These are phyloP conservation scores for Neopipo cinnamomea DNA, from an alignment of 2,113 vertebrate genomes.

Conservation along the genomic window DNA sequence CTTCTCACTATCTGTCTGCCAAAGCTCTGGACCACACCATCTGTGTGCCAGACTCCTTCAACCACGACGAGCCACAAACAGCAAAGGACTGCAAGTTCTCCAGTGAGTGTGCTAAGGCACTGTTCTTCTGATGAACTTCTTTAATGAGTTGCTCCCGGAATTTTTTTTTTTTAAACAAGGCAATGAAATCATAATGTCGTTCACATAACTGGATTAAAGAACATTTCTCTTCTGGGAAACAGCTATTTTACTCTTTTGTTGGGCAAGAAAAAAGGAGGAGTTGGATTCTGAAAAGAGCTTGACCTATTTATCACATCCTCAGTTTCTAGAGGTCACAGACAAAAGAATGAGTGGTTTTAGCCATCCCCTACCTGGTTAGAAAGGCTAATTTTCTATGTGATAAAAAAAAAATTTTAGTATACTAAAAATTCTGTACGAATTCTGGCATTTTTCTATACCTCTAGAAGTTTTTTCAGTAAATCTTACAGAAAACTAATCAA, in stretches of 20 bases:
- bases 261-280: background rate
- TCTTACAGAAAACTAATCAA: background rate
- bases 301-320: background rate
- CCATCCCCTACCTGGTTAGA: background rate
- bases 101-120: background rate
- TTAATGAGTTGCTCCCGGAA: background rate
- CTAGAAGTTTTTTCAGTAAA: background rate
- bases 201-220: background rate
- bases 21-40: background rate
- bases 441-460: background rate
- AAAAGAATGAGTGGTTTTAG: background rate
- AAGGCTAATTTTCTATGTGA: background rate
- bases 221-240: slow-evolving; percentile 35
- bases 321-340: background rate
- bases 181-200: background rate
- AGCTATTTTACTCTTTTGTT: background rate
- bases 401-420: background rate
- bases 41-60: background rate
- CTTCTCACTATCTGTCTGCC: background rate
- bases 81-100: background rate
- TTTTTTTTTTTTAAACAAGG: background rate
- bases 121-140: background rate
- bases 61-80: fast-evolving
- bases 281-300: background rate
- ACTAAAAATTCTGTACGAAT: background rate